Evolutionary conservation across 2,888 invertebrate genomes (phyloP).

Genomic region (Neocrepidodera transversa): DNA sequence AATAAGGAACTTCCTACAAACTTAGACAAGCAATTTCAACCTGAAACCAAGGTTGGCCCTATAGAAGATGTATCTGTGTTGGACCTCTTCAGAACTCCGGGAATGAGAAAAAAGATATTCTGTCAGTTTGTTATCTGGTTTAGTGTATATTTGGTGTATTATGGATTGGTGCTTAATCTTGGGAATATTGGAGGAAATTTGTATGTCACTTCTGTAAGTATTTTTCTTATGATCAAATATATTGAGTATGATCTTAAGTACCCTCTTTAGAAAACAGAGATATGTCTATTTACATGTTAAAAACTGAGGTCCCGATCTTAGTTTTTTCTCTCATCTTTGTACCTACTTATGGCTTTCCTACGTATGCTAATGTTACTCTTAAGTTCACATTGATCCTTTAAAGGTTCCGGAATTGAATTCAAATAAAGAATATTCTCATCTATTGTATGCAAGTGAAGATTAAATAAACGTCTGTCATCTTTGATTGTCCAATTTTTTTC

Average conservation of each 20-base stretch:
- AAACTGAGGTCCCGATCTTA: too few species aligned
- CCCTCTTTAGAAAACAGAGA: too few species aligned
- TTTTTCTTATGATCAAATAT: not conserved
- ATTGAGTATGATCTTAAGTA: too few species aligned
- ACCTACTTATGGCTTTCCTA: not conserved
- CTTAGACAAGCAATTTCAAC: constrained; percentile 71
- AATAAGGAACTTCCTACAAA: constrained; percentile 70
- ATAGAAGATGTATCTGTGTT: constrained; percentile 62
- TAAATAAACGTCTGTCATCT: too few species aligned
- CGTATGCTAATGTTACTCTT: too few species aligned
- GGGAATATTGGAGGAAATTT: constrained; percentile 78
- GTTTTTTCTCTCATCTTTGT: too few species aligned
- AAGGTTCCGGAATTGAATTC: too few species aligned
- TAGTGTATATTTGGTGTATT: constrained; percentile 78
- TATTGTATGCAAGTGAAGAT: too few species aligned
- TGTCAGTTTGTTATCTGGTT: constrained; percentile 80
- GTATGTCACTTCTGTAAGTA: constrained; percentile 74
- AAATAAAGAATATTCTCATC: too few species aligned
- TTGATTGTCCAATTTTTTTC: too few species aligned
- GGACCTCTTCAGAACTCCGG: constrained; percentile 71
- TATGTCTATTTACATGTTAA: too few species aligned
- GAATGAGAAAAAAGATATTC: constrained; percentile 72
- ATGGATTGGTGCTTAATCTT: constrained; percentile 77
- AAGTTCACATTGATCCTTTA: too few species aligned
- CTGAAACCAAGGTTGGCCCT: constrained; percentile 61